Percentiles rank a stretch among this genome's conserved stretches.
Evolutionary conservation across 2,888 invertebrate species (phyloP).

Genomic region (Galerucella calmariensis): DNA sequence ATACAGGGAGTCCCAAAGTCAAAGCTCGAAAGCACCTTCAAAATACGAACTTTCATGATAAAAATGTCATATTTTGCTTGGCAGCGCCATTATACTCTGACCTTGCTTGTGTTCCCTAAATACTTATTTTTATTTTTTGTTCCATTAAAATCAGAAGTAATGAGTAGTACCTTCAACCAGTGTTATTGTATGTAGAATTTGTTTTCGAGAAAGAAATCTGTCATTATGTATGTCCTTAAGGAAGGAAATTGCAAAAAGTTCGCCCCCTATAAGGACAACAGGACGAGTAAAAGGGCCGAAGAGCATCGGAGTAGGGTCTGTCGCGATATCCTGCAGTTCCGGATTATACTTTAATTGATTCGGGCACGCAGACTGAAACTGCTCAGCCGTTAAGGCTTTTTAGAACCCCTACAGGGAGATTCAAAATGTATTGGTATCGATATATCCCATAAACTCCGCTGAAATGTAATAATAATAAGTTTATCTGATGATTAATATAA

Average conservation of each 20-base stretch:
- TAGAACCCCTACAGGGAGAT: constrained; percentile 26
- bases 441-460: no score
- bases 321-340: constrained; percentile 65
- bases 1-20: no score
- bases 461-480: no score
- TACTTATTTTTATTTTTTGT: no score
- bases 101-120: no score
- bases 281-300: constrained; percentile 35
- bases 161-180: not conserved
- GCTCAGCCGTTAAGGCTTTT: constrained; percentile 63
- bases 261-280: constrained; percentile 41
- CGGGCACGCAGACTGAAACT: constrained; percentile 65
- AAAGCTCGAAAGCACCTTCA: no score
- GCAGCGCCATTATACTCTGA: no score
- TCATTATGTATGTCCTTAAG: constrained; percentile 10
- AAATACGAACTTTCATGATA: no score
- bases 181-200: constrained; percentile 7
- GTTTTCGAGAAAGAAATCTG: constrained; percentile 12
- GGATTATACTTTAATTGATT: constrained; percentile 74
- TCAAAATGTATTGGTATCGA: not conserved
- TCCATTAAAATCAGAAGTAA: not conserved
- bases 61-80: no score
- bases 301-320: constrained; percentile 52
- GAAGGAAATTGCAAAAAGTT: constrained; percentile 37
- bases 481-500: no score